Conservation (phyloP, 2,888 invertebrate species). For the Minunthozetes semirufus region DNA sequence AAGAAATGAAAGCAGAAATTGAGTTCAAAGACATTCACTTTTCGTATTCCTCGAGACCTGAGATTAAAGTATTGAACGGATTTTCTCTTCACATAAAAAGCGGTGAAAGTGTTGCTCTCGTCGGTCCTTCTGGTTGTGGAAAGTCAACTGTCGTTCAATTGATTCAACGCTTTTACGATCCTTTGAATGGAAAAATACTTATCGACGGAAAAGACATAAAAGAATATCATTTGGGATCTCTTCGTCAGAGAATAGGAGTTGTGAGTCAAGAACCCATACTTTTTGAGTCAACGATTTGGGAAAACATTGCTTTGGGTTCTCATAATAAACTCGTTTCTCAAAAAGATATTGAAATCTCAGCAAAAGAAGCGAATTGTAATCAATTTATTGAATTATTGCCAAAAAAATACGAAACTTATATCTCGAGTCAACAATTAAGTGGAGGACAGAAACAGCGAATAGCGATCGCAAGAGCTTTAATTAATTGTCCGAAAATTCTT, state of each 20-base stretch:
- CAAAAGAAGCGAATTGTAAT: conserved; percentile 41
- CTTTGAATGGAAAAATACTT: conserved; percentile 48
- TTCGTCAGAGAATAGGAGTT: conserved; percentile 67
- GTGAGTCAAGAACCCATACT: conserved; percentile 88
- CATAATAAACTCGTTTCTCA: conserved; percentile 50
- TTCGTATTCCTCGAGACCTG: conserved; percentile 47
- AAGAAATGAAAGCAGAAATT: conserved; percentile 33
- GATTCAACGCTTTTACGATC: conserved; percentile 65
- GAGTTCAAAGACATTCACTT: conserved; percentile 40
- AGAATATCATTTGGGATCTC: conserved; percentile 51
- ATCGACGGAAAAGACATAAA: conserved; percentile 52
- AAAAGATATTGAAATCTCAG: conserved; percentile 40
- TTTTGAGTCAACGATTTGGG: conserved; percentile 76
- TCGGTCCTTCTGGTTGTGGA: conserved; percentile 50
- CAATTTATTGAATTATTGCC: conserved; percentile 40
- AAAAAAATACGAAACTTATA: conserved; percentile 51
- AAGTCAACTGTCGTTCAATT: conserved; percentile 49
- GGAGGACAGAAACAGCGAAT: conserved; percentile 49
- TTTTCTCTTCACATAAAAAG: conserved; percentile 37
- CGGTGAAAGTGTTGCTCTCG: conserved; percentile 44
- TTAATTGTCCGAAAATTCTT: conserved; percentile 43
- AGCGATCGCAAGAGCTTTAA: conserved; percentile 44
- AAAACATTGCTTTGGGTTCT: conserved; percentile 89
- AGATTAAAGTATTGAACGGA: conserved; percentile 37
- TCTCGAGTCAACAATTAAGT: conserved; percentile 49